phyloP scores from a whole-genome alignment of 2,888 invertebrate species.

The Drosophila rubida region DNA sequence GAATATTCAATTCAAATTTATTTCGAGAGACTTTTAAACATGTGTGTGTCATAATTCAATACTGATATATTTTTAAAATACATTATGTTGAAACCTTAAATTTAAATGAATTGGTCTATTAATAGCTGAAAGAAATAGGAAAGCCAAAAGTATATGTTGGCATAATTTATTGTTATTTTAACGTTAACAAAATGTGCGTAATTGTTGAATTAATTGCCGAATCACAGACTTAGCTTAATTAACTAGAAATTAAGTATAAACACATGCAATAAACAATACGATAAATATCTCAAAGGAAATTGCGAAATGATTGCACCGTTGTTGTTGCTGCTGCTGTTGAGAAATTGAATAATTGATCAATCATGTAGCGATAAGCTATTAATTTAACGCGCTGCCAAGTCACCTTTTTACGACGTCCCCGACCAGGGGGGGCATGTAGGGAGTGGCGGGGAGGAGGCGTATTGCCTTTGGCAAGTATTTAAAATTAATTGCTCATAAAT shows the following conservation, averaged over 20 bases:
- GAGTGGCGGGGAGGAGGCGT: not conserved
- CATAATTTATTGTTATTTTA: not conserved
- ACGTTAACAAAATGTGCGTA: not conserved
- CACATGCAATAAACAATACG: not conserved
- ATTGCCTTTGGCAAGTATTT: constrained; percentile 49
- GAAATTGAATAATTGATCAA: constrained; percentile 58
- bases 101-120: not conserved
- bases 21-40: not conserved
- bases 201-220: not conserved
- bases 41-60: too few species aligned
- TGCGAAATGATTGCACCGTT: not conserved
- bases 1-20: not conserved
- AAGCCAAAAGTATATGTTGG: not conserved
- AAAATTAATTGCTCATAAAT: constrained; percentile 82
- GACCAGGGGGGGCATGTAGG: constrained; percentile 3
- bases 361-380: constrained; percentile 51
- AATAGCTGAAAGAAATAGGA: not conserved
- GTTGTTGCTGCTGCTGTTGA: constrained; percentile 5
- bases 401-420: constrained; percentile 39
- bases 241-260: not conserved
- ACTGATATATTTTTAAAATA: not conserved
- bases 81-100: not conserved
- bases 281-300: constrained; percentile 5
- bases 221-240: constrained; percentile 6
- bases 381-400: constrained; percentile 54